Evolutionary conservation across 2,113 vertebrate genomes (phyloP).

Genomic region (Dasyornis broadbenti): DNA sequence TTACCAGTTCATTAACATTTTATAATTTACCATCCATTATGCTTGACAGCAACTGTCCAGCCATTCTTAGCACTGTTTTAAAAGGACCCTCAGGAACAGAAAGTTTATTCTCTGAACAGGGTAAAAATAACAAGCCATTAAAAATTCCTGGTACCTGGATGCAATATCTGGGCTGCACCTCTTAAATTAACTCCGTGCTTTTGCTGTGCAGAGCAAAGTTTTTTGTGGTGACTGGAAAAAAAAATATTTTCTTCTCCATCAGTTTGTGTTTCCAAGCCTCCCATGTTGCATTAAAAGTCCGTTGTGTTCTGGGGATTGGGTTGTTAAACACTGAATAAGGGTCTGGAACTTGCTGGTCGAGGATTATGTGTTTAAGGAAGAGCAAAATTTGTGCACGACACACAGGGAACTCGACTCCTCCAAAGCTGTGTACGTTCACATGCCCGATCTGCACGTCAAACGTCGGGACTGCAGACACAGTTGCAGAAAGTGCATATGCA

Average conservation of each 20-base stretch:
- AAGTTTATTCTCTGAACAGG: background rate
- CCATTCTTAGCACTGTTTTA: background rate
- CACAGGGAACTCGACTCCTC: background rate
- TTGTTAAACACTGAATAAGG: background rate
- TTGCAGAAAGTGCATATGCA: conserved; percentile 24
- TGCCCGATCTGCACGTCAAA: conserved; percentile 12
- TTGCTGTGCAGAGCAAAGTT: background rate
- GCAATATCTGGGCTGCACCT: conserved; percentile 17
- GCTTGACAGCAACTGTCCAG: conserved; percentile 33
- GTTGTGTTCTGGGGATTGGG: background rate
- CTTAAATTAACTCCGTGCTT: background rate
- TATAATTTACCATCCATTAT: conserved; percentile 14
- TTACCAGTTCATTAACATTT: conserved; percentile 44
- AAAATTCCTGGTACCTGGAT: conserved; percentile 31
- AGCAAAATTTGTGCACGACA: background rate
- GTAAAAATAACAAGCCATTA: conserved; percentile 39
- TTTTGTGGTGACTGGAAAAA: conserved; percentile 5
- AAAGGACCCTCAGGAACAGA: background rate
- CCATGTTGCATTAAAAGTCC: background rate
- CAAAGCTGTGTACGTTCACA: background rate
- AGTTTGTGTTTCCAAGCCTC: background rate
- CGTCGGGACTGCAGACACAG: background rate
- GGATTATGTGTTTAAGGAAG: background rate
- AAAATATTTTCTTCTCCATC: background rate
- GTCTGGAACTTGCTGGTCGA: background rate